Base-by-base conservation (phyloP, 1,140 invertebrate species). In the Samia ricini region DNA sequence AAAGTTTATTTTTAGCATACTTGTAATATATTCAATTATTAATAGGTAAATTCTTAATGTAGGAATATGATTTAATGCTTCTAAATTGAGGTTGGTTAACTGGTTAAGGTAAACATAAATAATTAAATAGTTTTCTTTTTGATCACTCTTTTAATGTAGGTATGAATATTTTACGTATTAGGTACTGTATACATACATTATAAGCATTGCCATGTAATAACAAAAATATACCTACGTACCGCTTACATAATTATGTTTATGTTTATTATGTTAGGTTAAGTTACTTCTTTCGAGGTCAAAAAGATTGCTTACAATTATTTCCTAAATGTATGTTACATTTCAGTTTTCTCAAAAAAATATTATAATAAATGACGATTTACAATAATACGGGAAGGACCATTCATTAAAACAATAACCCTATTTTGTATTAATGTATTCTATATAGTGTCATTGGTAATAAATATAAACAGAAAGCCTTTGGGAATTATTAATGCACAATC, bases 131-230 rank as follows among this genome's bases (percentile, higher is more conserved):
- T 15, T 15, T 24, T 12, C 20, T 24, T 19, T 33, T 57, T 36
- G 18, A 33, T 60, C 59, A 60, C 59, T 60, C 59, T 23, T 60
- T 60, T 60, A 60, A 51, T 60, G 56, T 42, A 42, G 10, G 33
- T 42, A 42, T 15, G 33, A 42, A 42, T 57, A 57, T 57, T 23
- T 50, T 60, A 60, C 52, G 59, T 24, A 60, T 26, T 60, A 26
- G 48, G 42, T 51, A 51, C 59, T 42, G 33, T 42, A 42, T 42
- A 42, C 33, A 42, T 42, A 42, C 33, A 42, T 42, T 42, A 50
- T 33, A 60, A 50, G 57, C 42, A 52, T 10, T 60, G 42, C 51
- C 48, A 48, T 49, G 23, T 60, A 52, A 26, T 60, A 60, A 49
- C 51, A 60, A 60, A 26, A 29, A 24, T 60, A 60, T 60, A 60